These are phyloP conservation scores for Rhagoletis zephyria DNA, from an alignment of 1,140 invertebrate species.

Conservation along the genomic window DNA sequence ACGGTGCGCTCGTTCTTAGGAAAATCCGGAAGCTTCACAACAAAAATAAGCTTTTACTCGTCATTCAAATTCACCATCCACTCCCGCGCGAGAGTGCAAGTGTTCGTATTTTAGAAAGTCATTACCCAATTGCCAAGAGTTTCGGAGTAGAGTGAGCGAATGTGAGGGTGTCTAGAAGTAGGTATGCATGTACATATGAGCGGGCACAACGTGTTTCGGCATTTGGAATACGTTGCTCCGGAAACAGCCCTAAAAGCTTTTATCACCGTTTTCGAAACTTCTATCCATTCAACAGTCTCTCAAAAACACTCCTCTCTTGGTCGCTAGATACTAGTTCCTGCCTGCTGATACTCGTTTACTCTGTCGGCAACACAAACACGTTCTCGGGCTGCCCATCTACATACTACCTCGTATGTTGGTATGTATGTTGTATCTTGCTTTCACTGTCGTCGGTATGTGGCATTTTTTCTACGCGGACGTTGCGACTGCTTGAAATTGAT, in stretches of 20 bases:
- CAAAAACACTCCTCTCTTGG: not conserved
- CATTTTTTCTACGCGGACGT: not conserved
- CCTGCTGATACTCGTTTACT: not conserved
- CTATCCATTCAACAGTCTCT: constrained; percentile 9
- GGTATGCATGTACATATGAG: not conserved
- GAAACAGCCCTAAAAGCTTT: constrained; percentile 47
- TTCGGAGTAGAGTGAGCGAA: not conserved
- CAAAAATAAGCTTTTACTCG: constrained; percentile 9
- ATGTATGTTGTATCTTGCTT: not conserved
- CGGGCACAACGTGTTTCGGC: not conserved
- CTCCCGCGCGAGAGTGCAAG: not conserved
- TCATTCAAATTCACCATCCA: constrained; percentile 27
- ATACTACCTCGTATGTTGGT: not conserved
- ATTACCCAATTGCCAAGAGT: not conserved
- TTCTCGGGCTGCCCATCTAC: not conserved
- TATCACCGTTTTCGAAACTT: constrained; percentile 28
- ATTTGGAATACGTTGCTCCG: constrained; percentile 32
- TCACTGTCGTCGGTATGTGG: not conserved
- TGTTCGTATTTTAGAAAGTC: not conserved
- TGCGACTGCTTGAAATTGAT: constrained; percentile 28
- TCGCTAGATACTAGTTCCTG: not conserved
- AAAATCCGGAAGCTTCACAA: constrained; percentile 39
- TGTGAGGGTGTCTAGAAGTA: not conserved
- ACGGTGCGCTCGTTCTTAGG: constrained; percentile 28
- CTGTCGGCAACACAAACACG: not conserved